A percentile compares a stretch with the other conserved stretches of the same genome.
Conservation (phyloP, 2,888 invertebrate genomes). For the Criorhina ranunculi region DNA sequence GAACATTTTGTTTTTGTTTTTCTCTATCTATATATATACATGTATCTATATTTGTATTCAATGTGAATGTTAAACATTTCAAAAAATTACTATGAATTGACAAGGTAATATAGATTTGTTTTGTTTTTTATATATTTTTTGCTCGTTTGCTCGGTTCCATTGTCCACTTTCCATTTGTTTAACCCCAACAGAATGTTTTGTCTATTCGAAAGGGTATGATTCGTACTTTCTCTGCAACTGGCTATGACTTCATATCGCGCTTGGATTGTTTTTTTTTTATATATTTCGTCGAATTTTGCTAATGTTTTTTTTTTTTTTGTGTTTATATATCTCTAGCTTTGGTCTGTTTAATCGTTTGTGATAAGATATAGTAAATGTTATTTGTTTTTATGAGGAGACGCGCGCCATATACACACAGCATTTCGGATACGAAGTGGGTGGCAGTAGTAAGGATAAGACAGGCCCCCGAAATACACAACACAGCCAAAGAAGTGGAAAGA, state of each 20-base stretch:
- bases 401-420: slow-evolving; percentile 68
- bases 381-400: slow-evolving; percentile 49
- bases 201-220: slow-evolving; percentile 61
- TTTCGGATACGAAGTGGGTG: slow-evolving; percentile 67
- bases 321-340: slow-evolving; percentile 53
- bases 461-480: slow-evolving; percentile 76
- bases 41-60: slow-evolving; percentile 63
- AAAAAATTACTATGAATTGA: slow-evolving; percentile 65
- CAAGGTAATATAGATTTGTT: slow-evolving; percentile 59
- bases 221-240: slow-evolving; percentile 68
- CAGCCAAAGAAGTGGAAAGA: slow-evolving; percentile 77
- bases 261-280: slow-evolving; percentile 51
- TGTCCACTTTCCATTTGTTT: slow-evolving; percentile 72
- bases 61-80: slow-evolving; percentile 71
- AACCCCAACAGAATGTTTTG: slow-evolving; percentile 52
- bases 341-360: slow-evolving; percentile 67
- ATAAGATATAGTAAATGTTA: slow-evolving; percentile 45
- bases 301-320: slow-evolving; percentile 23
- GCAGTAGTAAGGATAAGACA: slow-evolving; percentile 76
- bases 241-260: slow-evolving; percentile 66
- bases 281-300: slow-evolving; percentile 36
- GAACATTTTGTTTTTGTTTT: slow-evolving; percentile 59
- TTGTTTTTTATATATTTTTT: slow-evolving; percentile 59
- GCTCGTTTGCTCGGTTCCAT: slow-evolving; percentile 73
- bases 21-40: slow-evolving; percentile 70